These are phyloP conservation scores for Cirrhinus mrigala DNA, from an alignment of 2,797 vertebrate species.

Conservation along the genomic window DNA sequence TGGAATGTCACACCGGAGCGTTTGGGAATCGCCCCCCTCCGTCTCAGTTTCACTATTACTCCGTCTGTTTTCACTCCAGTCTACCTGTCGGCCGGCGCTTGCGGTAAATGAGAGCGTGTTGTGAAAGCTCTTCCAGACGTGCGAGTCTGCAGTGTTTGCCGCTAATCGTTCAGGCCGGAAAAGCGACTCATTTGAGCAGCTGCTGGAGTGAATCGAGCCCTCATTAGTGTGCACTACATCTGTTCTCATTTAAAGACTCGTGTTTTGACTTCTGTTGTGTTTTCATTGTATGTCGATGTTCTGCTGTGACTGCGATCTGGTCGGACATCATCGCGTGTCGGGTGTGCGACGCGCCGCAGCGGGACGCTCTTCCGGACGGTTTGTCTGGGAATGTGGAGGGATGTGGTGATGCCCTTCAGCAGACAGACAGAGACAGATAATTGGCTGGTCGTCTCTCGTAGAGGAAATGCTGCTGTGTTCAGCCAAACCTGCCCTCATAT, in stretches of 20 bases:
- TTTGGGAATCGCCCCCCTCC: background rate
- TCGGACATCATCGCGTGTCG: background rate
- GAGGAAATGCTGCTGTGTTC: constrained; percentile 1
- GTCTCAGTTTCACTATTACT: background rate
- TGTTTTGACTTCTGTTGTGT: background rate
- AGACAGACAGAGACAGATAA: background rate
- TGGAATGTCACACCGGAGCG: constrained; percentile 19
- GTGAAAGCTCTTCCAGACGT: background rate
- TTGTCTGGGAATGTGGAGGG: constrained; percentile 21
- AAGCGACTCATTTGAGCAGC: background rate
- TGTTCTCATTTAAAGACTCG: background rate
- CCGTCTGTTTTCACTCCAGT: background rate
- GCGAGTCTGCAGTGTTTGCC: background rate
- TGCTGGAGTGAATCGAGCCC: background rate
- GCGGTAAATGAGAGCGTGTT: background rate
- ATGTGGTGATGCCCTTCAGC: constrained; percentile 5
- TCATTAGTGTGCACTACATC: constrained; percentile 16
- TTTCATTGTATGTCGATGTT: background rate
- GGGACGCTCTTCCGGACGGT: constrained; percentile 16
- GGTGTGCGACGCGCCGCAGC: background rate
- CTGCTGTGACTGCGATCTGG: background rate
- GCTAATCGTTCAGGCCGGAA: background rate
- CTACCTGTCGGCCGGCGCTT: background rate
- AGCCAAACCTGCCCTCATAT: constrained; percentile 28
- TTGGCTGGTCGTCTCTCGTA: background rate